Evolutionary conservation across 2,797 vertebrate species (phyloP).

Genomic region (Pagetopsis macropterus): DNA sequence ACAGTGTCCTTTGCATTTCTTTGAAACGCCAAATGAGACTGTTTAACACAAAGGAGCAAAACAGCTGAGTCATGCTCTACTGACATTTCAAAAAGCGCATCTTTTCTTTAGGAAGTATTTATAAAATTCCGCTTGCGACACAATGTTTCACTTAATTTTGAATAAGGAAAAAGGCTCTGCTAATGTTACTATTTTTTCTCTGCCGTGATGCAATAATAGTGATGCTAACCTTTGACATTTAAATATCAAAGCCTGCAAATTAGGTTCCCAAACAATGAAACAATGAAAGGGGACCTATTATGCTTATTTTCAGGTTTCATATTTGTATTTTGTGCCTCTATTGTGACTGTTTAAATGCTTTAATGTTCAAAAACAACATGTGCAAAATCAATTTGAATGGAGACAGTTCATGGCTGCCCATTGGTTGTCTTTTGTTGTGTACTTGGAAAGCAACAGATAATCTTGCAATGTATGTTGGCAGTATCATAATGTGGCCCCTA

Average conservation of each 20-base stretch:
- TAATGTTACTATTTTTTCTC: background rate
- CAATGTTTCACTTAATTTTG: too few species aligned
- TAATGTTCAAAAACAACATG: background rate
- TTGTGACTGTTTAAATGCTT: too few species aligned
- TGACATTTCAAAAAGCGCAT: background rate
- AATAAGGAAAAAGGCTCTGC: background rate
- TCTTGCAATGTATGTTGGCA: background rate
- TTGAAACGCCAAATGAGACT: too few species aligned
- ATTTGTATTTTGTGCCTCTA: too few species aligned
- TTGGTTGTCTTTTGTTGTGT: too few species aligned
- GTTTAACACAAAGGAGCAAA: too few species aligned
- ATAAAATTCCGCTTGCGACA: too few species aligned
- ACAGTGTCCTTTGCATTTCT: too few species aligned
- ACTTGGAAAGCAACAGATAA: background rate
- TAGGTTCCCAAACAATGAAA: too few species aligned
- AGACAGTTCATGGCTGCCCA: background rate
- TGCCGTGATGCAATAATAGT: background rate
- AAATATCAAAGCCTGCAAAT: background rate
- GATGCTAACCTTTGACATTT: background rate
- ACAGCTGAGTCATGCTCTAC: background rate
- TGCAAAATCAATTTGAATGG: background rate
- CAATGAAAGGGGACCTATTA: too few species aligned
- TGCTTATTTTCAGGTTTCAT: too few species aligned
- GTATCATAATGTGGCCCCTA: background rate
- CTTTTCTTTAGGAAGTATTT: background rate